Evolutionary conservation across 2,888 invertebrate genomes (phyloP), one percentile per base, ranked within the genome.

Genomic region (Ariolimax columbianus): DNA sequence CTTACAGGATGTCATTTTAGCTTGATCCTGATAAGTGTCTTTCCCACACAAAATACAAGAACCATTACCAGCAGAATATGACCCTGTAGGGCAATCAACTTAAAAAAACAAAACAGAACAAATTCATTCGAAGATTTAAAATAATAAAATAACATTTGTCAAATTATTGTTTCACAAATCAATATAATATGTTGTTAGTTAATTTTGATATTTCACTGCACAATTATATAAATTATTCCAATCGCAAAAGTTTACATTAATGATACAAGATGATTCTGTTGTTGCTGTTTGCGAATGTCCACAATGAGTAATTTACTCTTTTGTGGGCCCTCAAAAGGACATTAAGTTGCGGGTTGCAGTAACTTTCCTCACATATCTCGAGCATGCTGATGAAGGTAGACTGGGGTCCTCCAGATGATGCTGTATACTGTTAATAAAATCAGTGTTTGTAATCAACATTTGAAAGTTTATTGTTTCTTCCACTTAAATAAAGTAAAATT

Each of bases 31-130:
- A 59, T 77, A 77, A 55, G 33, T 55, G 0, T 14, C 33, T 55
- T 77, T 77, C 77, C 33, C 77, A 78, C 78, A 78, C 40, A 63
- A 40, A 19, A 38, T 40, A 63, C 78, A 78, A 11, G 63, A 59
- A n/a, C 63, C 78, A 30, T 78, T 63, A 55, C 63, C 63, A 17
- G 59, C 33, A 55, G 59, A 59, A 40, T 78, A 78, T n/a, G 63
- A 55, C 14, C 78, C 78, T 59, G 78, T n/a, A n/a, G 78, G 78
- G 23, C 78, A 78, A 14, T 59, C 59, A 36, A 78, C 63, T 78
- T 11, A 23, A 51, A 77, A 51, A 77, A 6, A 77, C 33, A 73
- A 47, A 73, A 47, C 40, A 73, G 6, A 77, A 47, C 1, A 17
- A 3, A 55, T 77, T 33, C 33, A 77, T 33, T 30, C 26, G 6